Conservation (phyloP, 1,140 invertebrate species). For the Bombus sylvicola region DNA sequence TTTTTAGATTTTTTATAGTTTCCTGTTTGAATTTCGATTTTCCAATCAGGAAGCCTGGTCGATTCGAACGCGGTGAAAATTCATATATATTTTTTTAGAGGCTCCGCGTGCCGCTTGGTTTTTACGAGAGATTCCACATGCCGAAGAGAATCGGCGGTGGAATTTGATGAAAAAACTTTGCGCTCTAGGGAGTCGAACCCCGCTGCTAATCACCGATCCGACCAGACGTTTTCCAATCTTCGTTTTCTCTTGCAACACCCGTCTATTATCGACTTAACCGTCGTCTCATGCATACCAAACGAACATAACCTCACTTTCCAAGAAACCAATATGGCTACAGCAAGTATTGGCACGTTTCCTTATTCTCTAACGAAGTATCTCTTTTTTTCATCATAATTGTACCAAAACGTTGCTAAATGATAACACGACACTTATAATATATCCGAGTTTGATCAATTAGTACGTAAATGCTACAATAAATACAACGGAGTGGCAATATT, state of each 20-base stretch:
- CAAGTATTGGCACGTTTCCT: too few relatives aligned
- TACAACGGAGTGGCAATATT: too few relatives aligned
- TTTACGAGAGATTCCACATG: background rate
- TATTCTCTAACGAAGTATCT: too few relatives aligned
- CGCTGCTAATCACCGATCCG: background rate
- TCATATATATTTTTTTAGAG: background rate
- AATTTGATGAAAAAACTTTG: slow-evolving; percentile 1
- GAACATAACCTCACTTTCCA: background rate
- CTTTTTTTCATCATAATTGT: background rate
- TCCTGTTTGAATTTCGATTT: background rate
- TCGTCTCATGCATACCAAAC: background rate
- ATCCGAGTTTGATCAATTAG: too few relatives aligned
- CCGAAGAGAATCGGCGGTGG: background rate
- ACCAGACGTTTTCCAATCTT: background rate
- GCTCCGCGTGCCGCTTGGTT: too few relatives aligned
- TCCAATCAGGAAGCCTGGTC: background rate
- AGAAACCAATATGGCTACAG: too few relatives aligned
- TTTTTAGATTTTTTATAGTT: too few relatives aligned
- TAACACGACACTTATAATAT: too few relatives aligned
- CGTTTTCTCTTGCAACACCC: background rate
- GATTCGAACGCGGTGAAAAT: background rate
- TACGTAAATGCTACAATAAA: too few relatives aligned
- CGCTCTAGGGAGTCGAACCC: background rate
- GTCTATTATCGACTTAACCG: background rate
- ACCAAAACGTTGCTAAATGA: too few relatives aligned